phyloP scores from a whole-genome alignment of 2,113 vertebrate genomes.

The Mixornis gularis region DNA sequence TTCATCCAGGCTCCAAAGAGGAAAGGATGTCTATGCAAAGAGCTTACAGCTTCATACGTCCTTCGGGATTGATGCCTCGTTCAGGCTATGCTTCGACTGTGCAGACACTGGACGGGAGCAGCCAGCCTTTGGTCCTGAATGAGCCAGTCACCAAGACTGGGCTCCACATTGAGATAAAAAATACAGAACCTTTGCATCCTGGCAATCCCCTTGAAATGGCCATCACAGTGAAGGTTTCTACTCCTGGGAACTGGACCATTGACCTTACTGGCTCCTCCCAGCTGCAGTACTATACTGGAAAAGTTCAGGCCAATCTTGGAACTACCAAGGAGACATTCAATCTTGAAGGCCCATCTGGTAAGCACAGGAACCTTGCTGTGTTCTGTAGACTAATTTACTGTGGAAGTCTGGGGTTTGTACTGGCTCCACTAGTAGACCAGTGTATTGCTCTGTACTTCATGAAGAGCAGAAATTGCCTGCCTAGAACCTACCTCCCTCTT shows the following conservation, averaged over 20 bases:
- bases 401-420: neutral
- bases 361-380: neutral
- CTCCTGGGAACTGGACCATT: constrained; percentile 12
- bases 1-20: constrained; percentile 47
- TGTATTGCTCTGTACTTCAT: neutral
- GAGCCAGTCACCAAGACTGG: neutral
- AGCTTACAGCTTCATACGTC: constrained; percentile 18
- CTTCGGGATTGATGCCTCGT: neutral
- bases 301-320: constrained; percentile 38
- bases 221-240: constrained; percentile 19
- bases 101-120: rapidly evolving
- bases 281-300: constrained; percentile 67
- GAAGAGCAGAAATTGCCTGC: neutral
- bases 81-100: rapidly evolving
- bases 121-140: rapidly evolving
- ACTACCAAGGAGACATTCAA: constrained; percentile 9
- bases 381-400: neutral
- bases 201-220: constrained; percentile 56
- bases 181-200: constrained; percentile 2
- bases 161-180: constrained; percentile 27
- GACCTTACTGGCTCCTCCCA: constrained; percentile 36
- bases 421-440: neutral
- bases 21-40: constrained; percentile 59
- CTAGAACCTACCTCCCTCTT: neutral
- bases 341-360: constrained; percentile 52